A percentile compares a stretch with the other conserved stretches of the same genome.
Conservation (phyloP, 2,113 vertebrate genomes). For the Tor tambroides region DNA sequence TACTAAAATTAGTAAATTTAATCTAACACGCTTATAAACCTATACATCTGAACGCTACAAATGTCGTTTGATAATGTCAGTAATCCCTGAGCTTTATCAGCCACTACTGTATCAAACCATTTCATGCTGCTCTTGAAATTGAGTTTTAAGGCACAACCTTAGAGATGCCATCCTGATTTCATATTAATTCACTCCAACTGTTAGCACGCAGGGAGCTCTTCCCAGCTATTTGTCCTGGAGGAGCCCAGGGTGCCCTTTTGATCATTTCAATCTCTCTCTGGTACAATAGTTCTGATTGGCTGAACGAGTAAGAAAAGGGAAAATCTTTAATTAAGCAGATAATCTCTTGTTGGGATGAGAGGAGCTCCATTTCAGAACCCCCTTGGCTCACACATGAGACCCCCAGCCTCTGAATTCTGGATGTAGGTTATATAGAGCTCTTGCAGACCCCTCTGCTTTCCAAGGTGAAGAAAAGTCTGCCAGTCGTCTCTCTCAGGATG, state of each 20-base stretch:
- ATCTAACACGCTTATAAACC: neutral
- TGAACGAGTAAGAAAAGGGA: conserved; percentile 87
- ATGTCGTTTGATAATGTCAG: conserved; percentile 52
- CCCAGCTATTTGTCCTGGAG: conserved; percentile 82
- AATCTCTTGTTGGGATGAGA: conserved; percentile 99
- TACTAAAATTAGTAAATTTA: neutral
- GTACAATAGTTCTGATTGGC: conserved; percentile 96
- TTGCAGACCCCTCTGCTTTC: conserved; percentile 67
- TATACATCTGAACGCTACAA: conserved; percentile 50
- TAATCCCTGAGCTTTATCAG: conserved; percentile 61
- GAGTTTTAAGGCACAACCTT: conserved; percentile 60
- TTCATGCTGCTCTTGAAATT: conserved; percentile 60
- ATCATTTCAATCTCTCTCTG: conserved; percentile 92
- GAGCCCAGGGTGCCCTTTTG: conserved; percentile 98
- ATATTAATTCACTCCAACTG: conserved; percentile 72
- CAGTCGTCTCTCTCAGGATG: conserved; percentile 78
- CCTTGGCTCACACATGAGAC: conserved; percentile 84
- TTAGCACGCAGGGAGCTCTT: conserved; percentile 60
- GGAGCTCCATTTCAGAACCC: conserved; percentile 97
- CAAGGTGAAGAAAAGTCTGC: conserved; percentile 56
- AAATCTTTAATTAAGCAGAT: conserved; percentile 99
- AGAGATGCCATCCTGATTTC: conserved; percentile 71
- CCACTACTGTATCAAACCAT: conserved; percentile 52
- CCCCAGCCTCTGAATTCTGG: conserved; percentile 78
- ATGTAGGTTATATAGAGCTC: conserved; percentile 68